Conservation (phyloP, 1,140 invertebrate species). For the Anadara kagoshimensis region DNA sequence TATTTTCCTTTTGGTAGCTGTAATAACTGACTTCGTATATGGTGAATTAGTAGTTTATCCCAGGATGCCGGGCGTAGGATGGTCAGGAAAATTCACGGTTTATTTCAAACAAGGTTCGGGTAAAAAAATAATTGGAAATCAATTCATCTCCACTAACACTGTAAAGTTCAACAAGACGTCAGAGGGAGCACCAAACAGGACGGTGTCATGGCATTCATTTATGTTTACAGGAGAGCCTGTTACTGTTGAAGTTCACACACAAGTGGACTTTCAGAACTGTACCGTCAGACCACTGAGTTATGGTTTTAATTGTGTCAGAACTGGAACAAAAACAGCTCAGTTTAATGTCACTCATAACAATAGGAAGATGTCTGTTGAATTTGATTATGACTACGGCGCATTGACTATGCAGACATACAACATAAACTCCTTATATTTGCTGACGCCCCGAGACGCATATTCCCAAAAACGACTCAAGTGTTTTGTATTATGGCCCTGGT, state of each 20-base stretch:
- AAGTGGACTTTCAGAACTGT: slow-evolving; percentile 12
- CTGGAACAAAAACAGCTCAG: slow-evolving; percentile 15
- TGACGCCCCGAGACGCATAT: slow-evolving; percentile 21
- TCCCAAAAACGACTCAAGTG: not conserved
- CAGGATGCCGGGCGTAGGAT: not conserved
- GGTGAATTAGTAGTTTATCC: slow-evolving; percentile 15
- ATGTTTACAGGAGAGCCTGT: slow-evolving; percentile 8
- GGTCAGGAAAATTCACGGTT: slow-evolving; percentile 18
- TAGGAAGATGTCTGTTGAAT: slow-evolving; percentile 31
- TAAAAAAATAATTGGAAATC: no score
- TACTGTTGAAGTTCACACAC: slow-evolving; percentile 3
- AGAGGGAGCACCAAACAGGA: not conserved
- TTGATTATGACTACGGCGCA: slow-evolving; percentile 32
- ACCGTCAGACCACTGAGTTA: slow-evolving; percentile 14
- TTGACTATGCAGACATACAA: slow-evolving; percentile 12
- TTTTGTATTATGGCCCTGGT: slow-evolving; percentile 22
- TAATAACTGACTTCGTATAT: no score
- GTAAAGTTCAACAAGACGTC: no score
- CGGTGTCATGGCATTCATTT: slow-evolving; percentile 30
- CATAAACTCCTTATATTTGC: slow-evolving; percentile 30
- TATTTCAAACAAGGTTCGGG: not conserved
- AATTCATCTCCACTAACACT: no score
- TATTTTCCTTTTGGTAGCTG: no score
- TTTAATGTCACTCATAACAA: slow-evolving; percentile 11
- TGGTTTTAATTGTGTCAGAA: slow-evolving; percentile 4